These are phyloP conservation scores for Dicrostonyx torquatus DNA, from an alignment of 2,797 vertebrate genomes.

Conservation along the genomic window DNA sequence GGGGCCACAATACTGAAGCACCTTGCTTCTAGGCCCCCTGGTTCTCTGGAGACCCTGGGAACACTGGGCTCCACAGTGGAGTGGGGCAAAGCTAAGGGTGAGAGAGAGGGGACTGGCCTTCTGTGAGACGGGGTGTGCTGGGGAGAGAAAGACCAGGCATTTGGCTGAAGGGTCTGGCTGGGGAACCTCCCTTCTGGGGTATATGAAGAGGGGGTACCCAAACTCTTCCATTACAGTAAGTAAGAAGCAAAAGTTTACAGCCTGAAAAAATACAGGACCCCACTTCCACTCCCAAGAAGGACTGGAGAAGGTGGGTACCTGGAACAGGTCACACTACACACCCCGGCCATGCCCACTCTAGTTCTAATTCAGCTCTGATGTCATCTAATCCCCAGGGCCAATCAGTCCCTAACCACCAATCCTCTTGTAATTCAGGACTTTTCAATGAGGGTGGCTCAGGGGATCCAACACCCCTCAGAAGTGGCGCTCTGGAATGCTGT, in stretches of 20 bases:
- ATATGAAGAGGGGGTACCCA: not conserved
- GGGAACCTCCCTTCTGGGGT: not conserved
- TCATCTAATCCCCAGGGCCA: not conserved
- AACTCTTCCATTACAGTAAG: constrained; percentile 51
- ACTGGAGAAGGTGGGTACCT: not conserved
- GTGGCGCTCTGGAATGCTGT: not conserved
- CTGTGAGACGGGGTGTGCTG: fast-evolving
- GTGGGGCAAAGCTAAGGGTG: not conserved
- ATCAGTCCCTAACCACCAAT: not conserved
- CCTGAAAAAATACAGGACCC: not conserved
- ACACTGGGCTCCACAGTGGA: not conserved
- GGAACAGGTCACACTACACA: not conserved
- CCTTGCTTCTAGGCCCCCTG: not conserved
- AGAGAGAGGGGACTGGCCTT: not conserved
- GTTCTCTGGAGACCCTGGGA: not conserved
- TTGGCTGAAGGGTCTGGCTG: constrained; percentile 75
- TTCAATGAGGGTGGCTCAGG: not conserved
- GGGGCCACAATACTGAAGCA: not conserved
- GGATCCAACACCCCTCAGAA: not conserved
- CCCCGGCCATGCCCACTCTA: fast-evolving
- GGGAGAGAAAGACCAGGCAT: not conserved
- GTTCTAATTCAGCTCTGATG: not conserved
- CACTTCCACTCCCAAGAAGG: not conserved
- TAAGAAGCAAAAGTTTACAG: not conserved
- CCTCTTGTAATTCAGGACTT: not conserved